Base-by-base conservation (phyloP, 2,113 vertebrate genomes). In the Hepsetus odoe region DNA sequence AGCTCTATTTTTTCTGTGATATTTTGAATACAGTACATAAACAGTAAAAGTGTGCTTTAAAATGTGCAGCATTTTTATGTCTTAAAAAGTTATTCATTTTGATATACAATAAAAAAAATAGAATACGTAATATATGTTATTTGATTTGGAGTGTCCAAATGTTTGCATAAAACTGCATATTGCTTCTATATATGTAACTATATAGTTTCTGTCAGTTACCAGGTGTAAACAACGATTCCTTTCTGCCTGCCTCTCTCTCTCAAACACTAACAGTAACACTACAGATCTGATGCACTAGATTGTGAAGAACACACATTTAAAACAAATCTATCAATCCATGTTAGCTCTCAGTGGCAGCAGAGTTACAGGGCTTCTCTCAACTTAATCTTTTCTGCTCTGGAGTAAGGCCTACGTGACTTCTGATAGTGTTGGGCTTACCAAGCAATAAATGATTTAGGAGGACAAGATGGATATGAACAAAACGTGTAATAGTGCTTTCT, bases 391-490 rank as follows among this genome's bases (percentile, higher is more conserved):
- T 64, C 67, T 51, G 24, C 16, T 33, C 40, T 22, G 20, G 24
- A 53, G 42, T 66, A 26, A 30, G 42, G 53, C 22, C 44, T 35
- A 1, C 53, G 51, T 61, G 65, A 75, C 49, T 51, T 65, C 59
- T 35, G 44, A 76, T 56, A 28, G 32, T 18, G 26, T 40, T 55
- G n/a, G 66, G 20, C 20, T 69, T 49, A 76, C 46, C 46, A 65
- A 38, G 61, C 16, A 28, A 55, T 55, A 75, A 65, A 46, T 32
- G 26, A 12, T 20, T 65, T 20, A n/a, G 61, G 35, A 65, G 18
- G 33, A n/a, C 13, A 59, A 3, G 51, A 55, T n/a, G 61, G 61
- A 65, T 65, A 65, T 65, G 61, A 65, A 35, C 59, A 64, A 33
- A 33, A 7, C 18, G 30, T 35, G 14, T 24, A 1, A 24, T 22